Evolutionary conservation across 2,797 vertebrate genomes (phyloP).

Genomic region (Chelidonichthys spinosus): DNA sequence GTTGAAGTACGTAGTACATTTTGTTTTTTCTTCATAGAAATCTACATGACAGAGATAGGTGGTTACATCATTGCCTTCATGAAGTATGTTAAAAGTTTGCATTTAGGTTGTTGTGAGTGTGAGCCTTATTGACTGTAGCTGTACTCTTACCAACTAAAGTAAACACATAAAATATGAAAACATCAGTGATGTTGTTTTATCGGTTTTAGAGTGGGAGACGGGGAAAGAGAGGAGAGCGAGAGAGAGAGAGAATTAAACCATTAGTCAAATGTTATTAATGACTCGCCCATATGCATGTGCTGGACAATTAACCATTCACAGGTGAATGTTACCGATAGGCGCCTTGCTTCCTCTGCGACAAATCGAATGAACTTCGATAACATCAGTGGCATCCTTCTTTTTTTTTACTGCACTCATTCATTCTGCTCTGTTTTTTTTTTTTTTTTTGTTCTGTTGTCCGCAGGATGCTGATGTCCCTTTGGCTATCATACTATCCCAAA

Average conservation of each 20-base stretch:
- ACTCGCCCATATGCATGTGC: conserved; percentile 90
- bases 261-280: conserved; percentile 97
- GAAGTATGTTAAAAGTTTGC: not conserved
- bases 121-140: not conserved
- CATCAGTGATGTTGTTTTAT: conserved; percentile 8
- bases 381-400: conserved; percentile 88
- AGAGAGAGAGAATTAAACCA: conserved; percentile 82
- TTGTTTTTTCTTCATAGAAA: no score
- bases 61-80: no score
- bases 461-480: conserved; percentile 71
- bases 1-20: not conserved
- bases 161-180: conserved; percentile 19
- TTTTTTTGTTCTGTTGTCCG: conserved; percentile 78
- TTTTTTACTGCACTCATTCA: conserved; percentile 72
- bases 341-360: conserved; percentile 75
- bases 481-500: conserved; percentile 98
- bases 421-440: conserved; percentile 62
- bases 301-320: conserved; percentile 98
- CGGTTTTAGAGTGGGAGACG: conserved; percentile 9
- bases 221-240: conserved; percentile 11
- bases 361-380: conserved; percentile 94
- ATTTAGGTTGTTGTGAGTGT: not conserved
- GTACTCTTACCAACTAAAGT: not conserved
- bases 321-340: conserved; percentile 98
- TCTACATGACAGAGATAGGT: no score